These are phyloP conservation scores for Ochropleura leucogaster DNA, from an alignment of 2,888 invertebrate species.

Conservation along the genomic window DNA sequence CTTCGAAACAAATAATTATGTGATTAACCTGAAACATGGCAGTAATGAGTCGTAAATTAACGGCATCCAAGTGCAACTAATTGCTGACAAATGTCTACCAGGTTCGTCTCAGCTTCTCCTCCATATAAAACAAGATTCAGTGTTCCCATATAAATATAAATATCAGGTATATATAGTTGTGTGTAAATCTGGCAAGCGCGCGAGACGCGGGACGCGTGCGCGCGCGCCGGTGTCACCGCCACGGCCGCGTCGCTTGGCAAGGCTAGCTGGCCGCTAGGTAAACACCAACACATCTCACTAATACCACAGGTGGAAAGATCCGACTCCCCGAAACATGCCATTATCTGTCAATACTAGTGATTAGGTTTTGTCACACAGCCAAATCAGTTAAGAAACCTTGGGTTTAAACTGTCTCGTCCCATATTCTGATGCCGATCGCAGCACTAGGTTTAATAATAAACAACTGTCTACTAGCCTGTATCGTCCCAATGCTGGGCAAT, in stretches of 20 bases:
- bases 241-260: constrained; percentile 72
- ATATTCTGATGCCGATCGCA: constrained; percentile 12
- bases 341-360: constrained; percentile 40
- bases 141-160: constrained; percentile 61
- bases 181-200: constrained; percentile 66
- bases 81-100: constrained; percentile 45
- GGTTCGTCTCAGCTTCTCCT: constrained; percentile 32
- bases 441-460: not conserved
- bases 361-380: constrained; percentile 32
- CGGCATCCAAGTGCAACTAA: constrained; percentile 25
- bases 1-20: constrained; percentile 18
- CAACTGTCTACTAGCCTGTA: not conserved
- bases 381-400: constrained; percentile 32
- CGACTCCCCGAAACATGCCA: constrained; percentile 25
- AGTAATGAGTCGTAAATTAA: constrained; percentile 3
- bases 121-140: constrained; percentile 57
- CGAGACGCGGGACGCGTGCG: constrained; percentile 63
- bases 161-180: constrained; percentile 39
- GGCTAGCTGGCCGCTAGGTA: constrained; percentile 63
- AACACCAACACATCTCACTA: constrained; percentile 59
- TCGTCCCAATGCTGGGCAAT: not conserved
- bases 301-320: constrained; percentile 56
- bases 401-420: constrained; percentile 10
- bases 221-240: constrained; percentile 65
- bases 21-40: constrained; percentile 4